Base-by-base conservation (phyloP, 2,797 vertebrate genomes). In the Odontamblyopus rebecca region DNA sequence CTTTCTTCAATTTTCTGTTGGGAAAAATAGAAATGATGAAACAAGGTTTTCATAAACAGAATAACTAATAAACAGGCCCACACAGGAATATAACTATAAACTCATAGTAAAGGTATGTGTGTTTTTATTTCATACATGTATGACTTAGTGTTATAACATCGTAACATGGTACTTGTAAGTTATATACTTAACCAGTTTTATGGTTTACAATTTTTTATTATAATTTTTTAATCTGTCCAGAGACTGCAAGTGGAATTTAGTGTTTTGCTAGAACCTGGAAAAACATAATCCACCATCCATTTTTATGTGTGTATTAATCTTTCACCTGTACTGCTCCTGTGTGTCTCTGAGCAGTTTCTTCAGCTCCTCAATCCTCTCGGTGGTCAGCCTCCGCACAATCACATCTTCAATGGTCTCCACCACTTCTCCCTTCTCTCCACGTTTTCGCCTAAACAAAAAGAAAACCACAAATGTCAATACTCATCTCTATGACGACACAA, bases 341-440 rank as follows among this genome's bases (percentile, higher is more conserved):
- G 97, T 96, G 77, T 99, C 97, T 89, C 97, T 95, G 82, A 99
- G 95, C 0, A 98, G 89, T 85, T 96, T 98, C 84, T 98, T 99
- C 77, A 99, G 79, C 77, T 99, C 98, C 72, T 99, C 98, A 74
- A 99, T 98, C 89, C 98, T 90, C 86, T 99, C 98, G 6, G 96
- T 90, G 35, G 97, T 99, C 82, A 99, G 85, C 86, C 97, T 95
- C 67, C 97, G 93, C 72, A 99, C 98, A 64, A 99, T 99, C 78
- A 99, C 98, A 74, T 99, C 98, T 89, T 99, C 98, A 50, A 98
- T 97, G 0, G 98, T 99, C 92, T 99, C 98, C 0, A 99, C 98
- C 82, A 99, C 98, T 85, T 99, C 98, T 2, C 98, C 98, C 75
- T 98, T 98, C 91, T 99, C 98, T 12, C 98, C 98, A 11, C 98